Evolutionary conservation across 2,888 invertebrate genomes (phyloP).

Genomic region (Chloromyia formosa): DNA sequence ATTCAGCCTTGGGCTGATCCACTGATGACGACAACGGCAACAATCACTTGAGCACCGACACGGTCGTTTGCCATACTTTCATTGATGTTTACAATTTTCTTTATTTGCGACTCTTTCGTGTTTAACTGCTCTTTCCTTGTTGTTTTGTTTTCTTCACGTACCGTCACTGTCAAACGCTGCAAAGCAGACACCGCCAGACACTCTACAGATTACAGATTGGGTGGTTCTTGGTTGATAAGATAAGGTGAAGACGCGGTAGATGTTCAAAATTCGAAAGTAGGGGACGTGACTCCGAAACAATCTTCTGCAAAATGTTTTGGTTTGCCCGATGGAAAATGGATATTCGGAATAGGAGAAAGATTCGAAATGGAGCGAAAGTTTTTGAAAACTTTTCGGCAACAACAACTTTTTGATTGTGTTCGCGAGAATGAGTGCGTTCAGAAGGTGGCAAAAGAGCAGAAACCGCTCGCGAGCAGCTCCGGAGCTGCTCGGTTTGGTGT

Average conservation of each 20-base stretch:
- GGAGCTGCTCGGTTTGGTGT: no score
- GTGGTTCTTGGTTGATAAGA: background rate
- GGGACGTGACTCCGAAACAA: background rate
- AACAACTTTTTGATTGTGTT: no score
- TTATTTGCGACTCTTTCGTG: background rate
- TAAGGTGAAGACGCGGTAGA: background rate
- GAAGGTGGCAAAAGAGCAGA: no score
- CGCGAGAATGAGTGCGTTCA: no score
- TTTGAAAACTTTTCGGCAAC: no score
- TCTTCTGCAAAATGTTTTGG: background rate
- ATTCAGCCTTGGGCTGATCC: background rate
- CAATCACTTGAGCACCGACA: background rate
- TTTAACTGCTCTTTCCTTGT: background rate
- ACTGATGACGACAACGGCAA: background rate
- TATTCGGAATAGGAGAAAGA: no score
- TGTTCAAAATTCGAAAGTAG: background rate
- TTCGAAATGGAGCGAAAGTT: no score
- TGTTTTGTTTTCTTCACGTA: background rate
- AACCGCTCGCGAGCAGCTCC: no score
- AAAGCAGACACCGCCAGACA: background rate
- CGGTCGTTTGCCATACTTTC: slow-evolving; percentile 1
- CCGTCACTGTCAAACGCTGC: background rate
- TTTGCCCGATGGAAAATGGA: background rate
- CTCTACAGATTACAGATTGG: background rate
- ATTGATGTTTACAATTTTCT: slow-evolving; percentile 16